Percentiles rank a stretch among this genome's conserved stretches.
Evolutionary conservation across 2,113 vertebrate genomes (phyloP).

Genomic region (Myodes glareolus): DNA sequence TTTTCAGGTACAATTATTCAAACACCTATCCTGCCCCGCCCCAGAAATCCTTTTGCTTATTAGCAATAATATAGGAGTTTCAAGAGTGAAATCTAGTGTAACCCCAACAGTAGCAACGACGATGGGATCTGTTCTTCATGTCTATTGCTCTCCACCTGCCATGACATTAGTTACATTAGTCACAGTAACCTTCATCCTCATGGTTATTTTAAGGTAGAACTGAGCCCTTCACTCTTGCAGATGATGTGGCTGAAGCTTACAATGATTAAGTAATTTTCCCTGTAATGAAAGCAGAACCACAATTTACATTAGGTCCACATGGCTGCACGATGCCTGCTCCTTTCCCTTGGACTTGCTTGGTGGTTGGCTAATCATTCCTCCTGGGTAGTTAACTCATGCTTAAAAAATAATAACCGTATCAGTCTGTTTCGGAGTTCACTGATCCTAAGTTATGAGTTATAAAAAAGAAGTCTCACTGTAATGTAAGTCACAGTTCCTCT

Average conservation of each 20-base stretch:
- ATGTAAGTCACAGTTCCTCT: neutral
- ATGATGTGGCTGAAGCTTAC: neutral
- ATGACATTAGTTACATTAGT: neutral
- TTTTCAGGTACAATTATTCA: neutral
- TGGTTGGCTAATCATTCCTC: neutral
- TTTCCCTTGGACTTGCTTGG: neutral
- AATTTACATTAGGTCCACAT: neutral
- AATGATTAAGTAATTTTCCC: neutral
- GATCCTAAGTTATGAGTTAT: conserved; percentile 36
- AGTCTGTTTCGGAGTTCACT: conserved; percentile 34
- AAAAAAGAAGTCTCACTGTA: neutral
- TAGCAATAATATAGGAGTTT: neutral
- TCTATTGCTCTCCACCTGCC: neutral
- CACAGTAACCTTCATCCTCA: neutral
- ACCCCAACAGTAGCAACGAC: neutral
- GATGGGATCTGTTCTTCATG: too few relatives aligned
- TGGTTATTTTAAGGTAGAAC: neutral
- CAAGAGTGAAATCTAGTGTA: neutral
- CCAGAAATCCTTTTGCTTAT: neutral
- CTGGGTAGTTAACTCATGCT: conserved; percentile 49
- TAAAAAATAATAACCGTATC: neutral
- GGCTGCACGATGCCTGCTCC: neutral
- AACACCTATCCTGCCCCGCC: neutral
- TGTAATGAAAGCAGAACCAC: neutral
- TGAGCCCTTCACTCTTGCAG: neutral